These are phyloP conservation scores for Saccostrea cuccullata DNA, from an alignment of 1,140 invertebrate genomes.

Conservation along the genomic window DNA sequence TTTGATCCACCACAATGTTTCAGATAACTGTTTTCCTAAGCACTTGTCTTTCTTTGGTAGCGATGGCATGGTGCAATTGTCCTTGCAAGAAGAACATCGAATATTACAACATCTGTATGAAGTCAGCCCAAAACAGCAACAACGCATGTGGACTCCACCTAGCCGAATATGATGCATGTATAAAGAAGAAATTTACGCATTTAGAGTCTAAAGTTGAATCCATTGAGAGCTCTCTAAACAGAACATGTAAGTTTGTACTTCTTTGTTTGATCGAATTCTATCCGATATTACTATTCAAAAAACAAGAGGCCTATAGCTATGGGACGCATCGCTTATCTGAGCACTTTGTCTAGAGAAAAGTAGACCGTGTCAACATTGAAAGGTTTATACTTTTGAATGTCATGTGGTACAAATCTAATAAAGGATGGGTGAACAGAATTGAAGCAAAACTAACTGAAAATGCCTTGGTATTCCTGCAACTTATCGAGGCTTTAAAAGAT, in stretches of 20 bases:
- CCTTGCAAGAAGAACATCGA: background rate
- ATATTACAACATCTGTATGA: slow-evolving; percentile 5
- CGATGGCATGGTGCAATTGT: background rate
- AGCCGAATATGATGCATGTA: background rate
- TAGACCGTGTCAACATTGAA: no score
- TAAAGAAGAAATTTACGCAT: background rate
- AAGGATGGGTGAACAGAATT: no score
- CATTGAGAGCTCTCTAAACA: background rate
- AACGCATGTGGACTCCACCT: background rate
- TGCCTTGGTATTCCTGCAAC: no score
- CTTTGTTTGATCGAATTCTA: no score
- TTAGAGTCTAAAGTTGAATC: background rate
- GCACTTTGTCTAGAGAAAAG: no score
- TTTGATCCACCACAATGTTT: background rate
- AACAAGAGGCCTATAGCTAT: no score
- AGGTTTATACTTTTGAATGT: no score
- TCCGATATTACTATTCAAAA: no score
- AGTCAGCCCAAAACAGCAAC: background rate
- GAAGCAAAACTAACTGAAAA: no score
- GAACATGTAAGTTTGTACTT: background rate
- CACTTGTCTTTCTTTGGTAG: background rate
- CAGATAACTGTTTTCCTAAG: background rate
- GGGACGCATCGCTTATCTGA: no score
- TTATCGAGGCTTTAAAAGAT: no score
- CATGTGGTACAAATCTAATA: no score